A percentile compares a stretch with the other conserved stretches of the same genome.
Conservation (phyloP, 2,113 vertebrate genomes). For the Nannobrachium achirus region DNA sequence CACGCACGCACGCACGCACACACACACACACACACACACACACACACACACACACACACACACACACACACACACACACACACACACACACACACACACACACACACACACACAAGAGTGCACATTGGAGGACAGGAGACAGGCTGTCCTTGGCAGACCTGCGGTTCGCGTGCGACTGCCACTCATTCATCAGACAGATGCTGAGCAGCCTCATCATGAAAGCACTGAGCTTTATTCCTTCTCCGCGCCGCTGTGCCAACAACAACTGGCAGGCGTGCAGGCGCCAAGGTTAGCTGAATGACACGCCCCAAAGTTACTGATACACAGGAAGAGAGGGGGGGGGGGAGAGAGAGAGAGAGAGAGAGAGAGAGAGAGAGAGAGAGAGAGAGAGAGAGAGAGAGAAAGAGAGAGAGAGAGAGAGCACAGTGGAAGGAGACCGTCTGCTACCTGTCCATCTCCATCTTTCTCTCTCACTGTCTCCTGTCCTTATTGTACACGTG, state of each 20-base stretch:
- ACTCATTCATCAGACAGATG: conserved; percentile 67
- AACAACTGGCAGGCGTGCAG: conserved; percentile 69
- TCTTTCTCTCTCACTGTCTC: background rate
- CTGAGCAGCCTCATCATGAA: conserved; percentile 70
- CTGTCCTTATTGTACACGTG: too few relatives aligned
- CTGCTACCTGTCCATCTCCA: conserved; percentile 11
- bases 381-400: too few relatives aligned
- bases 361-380: too few relatives aligned
- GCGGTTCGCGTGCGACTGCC: conserved; percentile 46
- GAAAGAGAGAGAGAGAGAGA: too few relatives aligned
- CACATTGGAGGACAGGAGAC: conserved; percentile 20
- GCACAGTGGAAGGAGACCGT: too few relatives aligned
- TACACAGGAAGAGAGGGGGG: conserved; percentile 44
- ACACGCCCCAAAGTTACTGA: conserved; percentile 59
- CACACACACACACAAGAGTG: too few relatives aligned
- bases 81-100: too few relatives aligned
- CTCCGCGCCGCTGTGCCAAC: conserved; percentile 56
- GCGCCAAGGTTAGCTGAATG: conserved; percentile 75
- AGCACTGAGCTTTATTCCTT: conserved; percentile 64
- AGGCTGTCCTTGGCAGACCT: conserved; percentile 63
- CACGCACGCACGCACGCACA: too few relatives aligned
- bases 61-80: too few relatives aligned
- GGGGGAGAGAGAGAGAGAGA: conserved; percentile 22
- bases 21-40: too few relatives aligned
- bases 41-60: too few relatives aligned